Conservation (phyloP, 53 echinoderm and acorn worm genomes). For the Luidia sarsii region DNA sequence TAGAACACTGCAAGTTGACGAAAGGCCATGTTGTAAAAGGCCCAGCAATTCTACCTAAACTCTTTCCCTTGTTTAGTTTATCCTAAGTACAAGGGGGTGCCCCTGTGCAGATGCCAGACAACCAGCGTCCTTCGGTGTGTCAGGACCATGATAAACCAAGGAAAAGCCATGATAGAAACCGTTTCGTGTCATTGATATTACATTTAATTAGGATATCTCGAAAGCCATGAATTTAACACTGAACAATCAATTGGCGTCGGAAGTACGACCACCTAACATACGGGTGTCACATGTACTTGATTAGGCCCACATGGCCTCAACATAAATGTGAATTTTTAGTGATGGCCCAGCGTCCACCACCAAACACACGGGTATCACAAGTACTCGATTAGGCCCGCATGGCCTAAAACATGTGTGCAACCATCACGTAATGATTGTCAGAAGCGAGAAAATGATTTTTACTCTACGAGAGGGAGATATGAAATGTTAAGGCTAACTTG, state of each 20-base stretch:
- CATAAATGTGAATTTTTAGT: no score
- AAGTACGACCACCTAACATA: no score
- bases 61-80: background rate
- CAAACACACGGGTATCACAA: no score
- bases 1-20: slow-evolving; percentile 5
- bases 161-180: background rate
- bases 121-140: background rate
- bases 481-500: no score
- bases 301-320: no score
- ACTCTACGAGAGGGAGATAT: no score
- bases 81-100: background rate
- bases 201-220: background rate
- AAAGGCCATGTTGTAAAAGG: slow-evolving; percentile 5
- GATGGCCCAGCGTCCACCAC: no score
- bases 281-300: no score
- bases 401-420: no score
- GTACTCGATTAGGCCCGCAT: no score
- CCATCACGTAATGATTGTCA: no score
- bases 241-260: background rate
- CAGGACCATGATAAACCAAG: background rate
- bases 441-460: no score
- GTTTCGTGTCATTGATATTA: background rate
- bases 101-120: background rate
- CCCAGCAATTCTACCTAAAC: slow-evolving; percentile 1
- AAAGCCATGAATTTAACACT: background rate